These are phyloP conservation scores for Monoplex corrugatus DNA, from an alignment of 2,888 invertebrate species.

Conservation along the genomic window DNA sequence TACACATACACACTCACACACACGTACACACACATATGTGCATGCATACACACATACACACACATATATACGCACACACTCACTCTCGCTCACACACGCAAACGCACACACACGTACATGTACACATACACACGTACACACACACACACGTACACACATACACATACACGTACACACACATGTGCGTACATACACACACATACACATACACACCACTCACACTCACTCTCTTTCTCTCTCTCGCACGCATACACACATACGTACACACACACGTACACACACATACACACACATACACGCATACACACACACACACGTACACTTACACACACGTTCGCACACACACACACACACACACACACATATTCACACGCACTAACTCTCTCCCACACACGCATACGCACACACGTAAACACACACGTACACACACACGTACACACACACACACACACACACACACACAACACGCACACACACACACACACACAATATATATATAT, in stretches of 20 bases:
- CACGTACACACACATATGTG: conserved; percentile 1
- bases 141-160: too few species aligned
- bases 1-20: too few species aligned
- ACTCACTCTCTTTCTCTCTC: too few species aligned
- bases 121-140: too few species aligned
- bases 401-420: neutral
- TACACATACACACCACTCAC: neutral
- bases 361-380: too few species aligned
- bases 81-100: neutral
- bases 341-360: too few species aligned
- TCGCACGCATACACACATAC: neutral
- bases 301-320: neutral
- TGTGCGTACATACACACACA: neutral
- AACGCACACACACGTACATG: too few species aligned
- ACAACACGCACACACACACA: too few species aligned
- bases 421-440: too few species aligned
- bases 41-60: conserved; percentile 11
- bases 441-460: neutral
- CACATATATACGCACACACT: neutral
- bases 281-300: neutral
- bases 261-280: neutral
- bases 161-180: neutral
- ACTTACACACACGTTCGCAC: too few species aligned
- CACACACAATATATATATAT: too few species aligned
- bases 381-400: neutral